These are phyloP conservation scores for Pardalotus punctatus DNA, from an alignment of 2,113 vertebrate species.

Conservation along the genomic window DNA sequence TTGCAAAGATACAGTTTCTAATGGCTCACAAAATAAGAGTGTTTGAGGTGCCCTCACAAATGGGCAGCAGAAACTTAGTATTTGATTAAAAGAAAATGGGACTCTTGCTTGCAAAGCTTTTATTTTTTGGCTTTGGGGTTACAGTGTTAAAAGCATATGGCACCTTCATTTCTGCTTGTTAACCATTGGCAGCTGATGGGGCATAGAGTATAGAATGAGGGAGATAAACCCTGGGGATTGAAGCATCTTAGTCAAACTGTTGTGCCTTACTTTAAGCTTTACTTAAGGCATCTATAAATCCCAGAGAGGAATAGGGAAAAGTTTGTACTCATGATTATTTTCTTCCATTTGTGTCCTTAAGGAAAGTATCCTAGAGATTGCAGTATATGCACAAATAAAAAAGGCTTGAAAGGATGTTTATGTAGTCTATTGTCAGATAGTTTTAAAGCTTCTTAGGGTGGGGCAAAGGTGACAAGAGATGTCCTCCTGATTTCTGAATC, in stretches of 20 bases:
- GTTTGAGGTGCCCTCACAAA: background rate
- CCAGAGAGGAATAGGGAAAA: background rate
- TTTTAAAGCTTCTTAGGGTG: background rate
- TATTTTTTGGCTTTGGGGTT: background rate
- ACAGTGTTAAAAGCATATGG: background rate
- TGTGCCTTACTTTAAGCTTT: background rate
- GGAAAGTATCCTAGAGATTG: background rate
- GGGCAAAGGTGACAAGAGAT: background rate
- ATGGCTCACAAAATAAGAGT: background rate
- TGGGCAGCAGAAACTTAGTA: background rate
- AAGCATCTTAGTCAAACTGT: background rate
- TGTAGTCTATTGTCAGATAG: background rate
- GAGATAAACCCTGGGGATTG: background rate
- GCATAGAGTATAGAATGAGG: background rate
- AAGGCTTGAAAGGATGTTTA: background rate
- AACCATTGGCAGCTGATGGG: background rate
- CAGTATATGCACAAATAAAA: background rate
- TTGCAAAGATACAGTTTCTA: background rate
- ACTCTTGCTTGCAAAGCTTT: background rate
- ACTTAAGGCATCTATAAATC: background rate
- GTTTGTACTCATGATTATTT: background rate
- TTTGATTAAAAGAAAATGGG: background rate
- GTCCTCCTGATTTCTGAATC: background rate
- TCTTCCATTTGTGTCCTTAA: background rate
- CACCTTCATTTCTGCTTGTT: background rate